Evolutionary conservation across 1,140 invertebrate genomes (phyloP).

Genomic region (Achatina immaculata): DNA sequence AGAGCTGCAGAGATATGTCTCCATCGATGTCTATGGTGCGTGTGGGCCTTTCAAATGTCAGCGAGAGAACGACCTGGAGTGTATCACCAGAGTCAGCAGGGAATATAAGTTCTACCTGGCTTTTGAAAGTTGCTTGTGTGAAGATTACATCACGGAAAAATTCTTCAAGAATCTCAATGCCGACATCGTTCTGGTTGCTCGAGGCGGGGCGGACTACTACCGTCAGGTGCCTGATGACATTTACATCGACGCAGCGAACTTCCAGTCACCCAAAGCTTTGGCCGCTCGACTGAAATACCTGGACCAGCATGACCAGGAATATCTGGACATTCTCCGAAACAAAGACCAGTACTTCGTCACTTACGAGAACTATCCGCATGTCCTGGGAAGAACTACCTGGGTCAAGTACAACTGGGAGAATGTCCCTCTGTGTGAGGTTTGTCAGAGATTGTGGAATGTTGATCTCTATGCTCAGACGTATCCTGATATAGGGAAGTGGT

Average conservation of each 20-base stretch:
- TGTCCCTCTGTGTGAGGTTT: not conserved
- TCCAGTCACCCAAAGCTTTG: slow-evolving; percentile 72
- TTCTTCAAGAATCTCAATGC: slow-evolving; percentile 72
- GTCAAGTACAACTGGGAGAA: not conserved
- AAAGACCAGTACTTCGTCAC: slow-evolving; percentile 52
- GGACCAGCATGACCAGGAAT: slow-evolving; percentile 59
- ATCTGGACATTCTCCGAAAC: slow-evolving; percentile 60
- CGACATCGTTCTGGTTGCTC: slow-evolving; percentile 80
- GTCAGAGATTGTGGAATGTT: not conserved
- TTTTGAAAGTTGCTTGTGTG: slow-evolving; percentile 89
- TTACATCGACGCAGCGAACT: slow-evolving; percentile 77
- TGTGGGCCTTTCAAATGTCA: slow-evolving; percentile 69
- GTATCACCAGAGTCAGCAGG: slow-evolving; percentile 26
- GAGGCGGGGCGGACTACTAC: slow-evolving; percentile 76
- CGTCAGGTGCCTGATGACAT: slow-evolving; percentile 77
- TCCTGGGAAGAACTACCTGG: no score
- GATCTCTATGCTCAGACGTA: not conserved
- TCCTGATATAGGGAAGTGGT: slow-evolving; percentile 20
- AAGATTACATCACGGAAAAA: slow-evolving; percentile 96
- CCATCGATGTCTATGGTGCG: slow-evolving; percentile 77
- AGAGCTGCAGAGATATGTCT: slow-evolving; percentile 73
- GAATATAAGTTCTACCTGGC: slow-evolving; percentile 66
- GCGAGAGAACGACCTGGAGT: slow-evolving; percentile 26
- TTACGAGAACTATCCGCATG: slow-evolving; percentile 13
- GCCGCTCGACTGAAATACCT: slow-evolving; percentile 73